phyloP scores from a whole-genome alignment of 2,113 vertebrate species.

The Takifugu bimaculatus region DNA sequence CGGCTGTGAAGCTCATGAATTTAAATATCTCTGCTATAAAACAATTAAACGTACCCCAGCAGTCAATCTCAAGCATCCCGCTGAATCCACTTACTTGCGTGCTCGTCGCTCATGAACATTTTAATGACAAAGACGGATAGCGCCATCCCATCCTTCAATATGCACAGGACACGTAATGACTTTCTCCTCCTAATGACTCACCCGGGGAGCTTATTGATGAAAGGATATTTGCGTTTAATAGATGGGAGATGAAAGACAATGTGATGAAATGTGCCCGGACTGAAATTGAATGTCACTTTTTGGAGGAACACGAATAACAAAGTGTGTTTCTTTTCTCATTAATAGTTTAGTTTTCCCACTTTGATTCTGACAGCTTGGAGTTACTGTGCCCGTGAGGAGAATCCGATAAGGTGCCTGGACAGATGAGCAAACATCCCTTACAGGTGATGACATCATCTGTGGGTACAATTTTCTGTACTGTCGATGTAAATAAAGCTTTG shows the following conservation, averaged over 20 bases:
- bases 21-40: background rate
- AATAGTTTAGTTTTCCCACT: constrained; percentile 5
- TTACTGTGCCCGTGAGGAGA: background rate
- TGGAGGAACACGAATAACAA: constrained; percentile 13
- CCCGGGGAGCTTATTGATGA: constrained; percentile 32
- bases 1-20: background rate
- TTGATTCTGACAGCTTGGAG: background rate
- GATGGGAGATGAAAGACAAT: constrained; percentile 37
- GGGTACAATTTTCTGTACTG: too few relatives aligned
- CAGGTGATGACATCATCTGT: too few relatives aligned
- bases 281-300: constrained; percentile 40
- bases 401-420: too few relatives aligned
- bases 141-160: constrained; percentile 24
- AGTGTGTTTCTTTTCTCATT: constrained; percentile 8
- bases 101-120: constrained; percentile 17
- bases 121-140: constrained; percentile 27
- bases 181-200: constrained; percentile 43
- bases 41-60: background rate
- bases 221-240: constrained; percentile 35
- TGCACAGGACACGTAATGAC: constrained; percentile 44
- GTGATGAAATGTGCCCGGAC: constrained; percentile 21
- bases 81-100: constrained; percentile 7
- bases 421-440: too few relatives aligned
- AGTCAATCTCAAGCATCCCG: background rate
- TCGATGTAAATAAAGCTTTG: too few relatives aligned